Base-by-base conservation (phyloP, 2,888 invertebrate species). In the Sabatieria punctata region DNA sequence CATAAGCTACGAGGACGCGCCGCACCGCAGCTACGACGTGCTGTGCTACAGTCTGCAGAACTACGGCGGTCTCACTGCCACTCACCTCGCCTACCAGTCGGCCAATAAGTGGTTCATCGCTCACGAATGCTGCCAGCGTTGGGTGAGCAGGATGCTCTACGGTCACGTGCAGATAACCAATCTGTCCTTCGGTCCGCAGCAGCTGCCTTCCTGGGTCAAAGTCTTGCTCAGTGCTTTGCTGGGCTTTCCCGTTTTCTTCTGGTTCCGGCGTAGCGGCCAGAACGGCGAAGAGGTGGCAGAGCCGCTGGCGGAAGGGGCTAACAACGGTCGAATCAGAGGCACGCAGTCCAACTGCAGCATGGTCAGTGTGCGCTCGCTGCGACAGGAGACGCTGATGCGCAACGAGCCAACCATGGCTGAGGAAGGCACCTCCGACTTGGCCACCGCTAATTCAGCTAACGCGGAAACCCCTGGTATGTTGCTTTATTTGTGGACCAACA, bases 41-140 rank as follows among this genome's bases (percentile, higher is more conserved):
- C 15, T 30, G 30, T 30, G 30, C 39, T 51, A 52, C 6, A 54
- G 56, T 6, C 45, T 59, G 30, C 52, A 55, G 3, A 47, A 46
- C 18, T 61, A 54, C 35, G 52, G 54, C 15, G 53, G 52, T 3
- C 41, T 52, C 23, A 58, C 57, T 2, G 54, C 61, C 43, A 52
- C 59, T 2, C 55, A 59, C 36, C 41, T 61, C 18, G 61, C 61
- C 0, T 61, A 52, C 47, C 44, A 57, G 58, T 45, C 66, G 2
- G 60, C 65, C 43, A 66, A 66, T 54, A 60, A 65, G 24, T 60
- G 60, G 36, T 69, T 72, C 53, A 61, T 72, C 26, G 67, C 71
- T 3, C 71, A 72, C 53, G 69, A 69, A 4, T 68, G 68, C 49
- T 71, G 70, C 55, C 71, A 72, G 58, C 64, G 68, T 51, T 71